Conservation (phyloP, 2,888 invertebrate species). For the Noctua comes region DNA sequence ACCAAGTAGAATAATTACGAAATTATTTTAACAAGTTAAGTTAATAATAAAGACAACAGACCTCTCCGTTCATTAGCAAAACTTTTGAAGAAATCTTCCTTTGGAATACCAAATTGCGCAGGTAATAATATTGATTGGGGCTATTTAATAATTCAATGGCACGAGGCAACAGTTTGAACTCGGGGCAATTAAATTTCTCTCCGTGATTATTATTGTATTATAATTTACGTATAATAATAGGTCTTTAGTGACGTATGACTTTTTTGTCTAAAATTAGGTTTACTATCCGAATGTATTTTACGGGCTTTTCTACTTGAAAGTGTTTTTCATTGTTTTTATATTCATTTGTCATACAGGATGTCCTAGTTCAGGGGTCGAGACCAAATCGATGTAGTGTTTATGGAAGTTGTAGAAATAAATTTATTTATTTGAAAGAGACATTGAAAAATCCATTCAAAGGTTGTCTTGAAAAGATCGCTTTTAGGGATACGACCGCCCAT, state of each 20-base stretch:
- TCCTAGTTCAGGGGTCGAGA: no score
- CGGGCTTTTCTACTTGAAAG: not conserved
- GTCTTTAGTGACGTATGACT: not conserved
- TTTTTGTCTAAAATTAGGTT: not conserved
- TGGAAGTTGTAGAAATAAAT: no score
- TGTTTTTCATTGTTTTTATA: not conserved
- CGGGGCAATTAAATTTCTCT: slow-evolving; percentile 12
- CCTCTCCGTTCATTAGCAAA: slow-evolving; percentile 43
- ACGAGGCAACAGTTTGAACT: slow-evolving; percentile 5
- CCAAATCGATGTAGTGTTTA: no score
- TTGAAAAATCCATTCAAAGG: no score
- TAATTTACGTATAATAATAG: slow-evolving; percentile 11
- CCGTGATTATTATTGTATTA: slow-evolving; percentile 17
- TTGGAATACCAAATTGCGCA: slow-evolving; percentile 30
- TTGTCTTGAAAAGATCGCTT: no score
- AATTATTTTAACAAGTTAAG: slow-evolving; percentile 41
- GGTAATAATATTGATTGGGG: slow-evolving; percentile 37
- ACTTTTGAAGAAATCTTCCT: slow-evolving; percentile 33
- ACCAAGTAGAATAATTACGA: slow-evolving; percentile 37
- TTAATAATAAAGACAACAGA: slow-evolving; percentile 35
- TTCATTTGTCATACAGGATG: not conserved
- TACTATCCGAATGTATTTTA: not conserved
- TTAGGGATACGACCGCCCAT: no score
- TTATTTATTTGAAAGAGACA: no score
- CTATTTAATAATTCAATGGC: slow-evolving; percentile 29